A percentile compares a stretch with the other conserved stretches of the same genome.
phyloP scores from a whole-genome alignment of 1,140 invertebrate genomes.

The Argopecten irradians region DNA sequence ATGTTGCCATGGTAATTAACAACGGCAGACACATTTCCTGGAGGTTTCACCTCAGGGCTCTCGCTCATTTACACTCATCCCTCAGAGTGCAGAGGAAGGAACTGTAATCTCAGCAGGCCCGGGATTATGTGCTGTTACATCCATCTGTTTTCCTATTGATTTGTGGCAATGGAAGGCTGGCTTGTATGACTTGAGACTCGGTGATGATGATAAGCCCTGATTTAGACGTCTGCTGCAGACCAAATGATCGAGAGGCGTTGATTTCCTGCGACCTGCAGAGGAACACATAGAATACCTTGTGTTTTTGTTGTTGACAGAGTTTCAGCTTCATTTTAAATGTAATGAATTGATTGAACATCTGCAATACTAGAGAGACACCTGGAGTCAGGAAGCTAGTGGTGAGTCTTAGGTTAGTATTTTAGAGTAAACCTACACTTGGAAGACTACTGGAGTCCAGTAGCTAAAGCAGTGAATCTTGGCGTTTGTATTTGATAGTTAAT shows the following conservation, averaged over 20 bases:
- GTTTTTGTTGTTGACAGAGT: background rate
- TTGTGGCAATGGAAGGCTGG: background rate
- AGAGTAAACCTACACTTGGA: background rate
- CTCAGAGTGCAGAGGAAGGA: background rate
- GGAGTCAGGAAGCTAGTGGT: background rate
- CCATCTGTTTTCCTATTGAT: conserved; percentile 21
- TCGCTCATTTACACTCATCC: background rate
- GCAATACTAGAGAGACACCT: background rate
- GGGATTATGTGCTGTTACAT: background rate
- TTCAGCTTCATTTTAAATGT: background rate
- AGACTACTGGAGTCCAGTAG: no score
- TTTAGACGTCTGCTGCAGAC: background rate
- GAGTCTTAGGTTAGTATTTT: background rate
- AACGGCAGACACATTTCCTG: background rate
- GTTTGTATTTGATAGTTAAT: no score
- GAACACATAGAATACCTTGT: background rate
- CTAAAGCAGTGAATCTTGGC: no score
- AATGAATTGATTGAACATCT: conserved; percentile 17
- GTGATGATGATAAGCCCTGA: conserved; percentile 4
- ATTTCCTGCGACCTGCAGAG: background rate
- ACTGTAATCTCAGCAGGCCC: background rate
- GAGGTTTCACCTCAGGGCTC: conserved; percentile 4
- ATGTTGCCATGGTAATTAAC: background rate
- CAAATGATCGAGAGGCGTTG: background rate
- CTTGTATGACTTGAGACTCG: background rate